Evolutionary conservation across 2,797 vertebrate genomes (phyloP), one percentile per base, ranked within the genome.

Genomic region (Siniperca obscura): DNA sequence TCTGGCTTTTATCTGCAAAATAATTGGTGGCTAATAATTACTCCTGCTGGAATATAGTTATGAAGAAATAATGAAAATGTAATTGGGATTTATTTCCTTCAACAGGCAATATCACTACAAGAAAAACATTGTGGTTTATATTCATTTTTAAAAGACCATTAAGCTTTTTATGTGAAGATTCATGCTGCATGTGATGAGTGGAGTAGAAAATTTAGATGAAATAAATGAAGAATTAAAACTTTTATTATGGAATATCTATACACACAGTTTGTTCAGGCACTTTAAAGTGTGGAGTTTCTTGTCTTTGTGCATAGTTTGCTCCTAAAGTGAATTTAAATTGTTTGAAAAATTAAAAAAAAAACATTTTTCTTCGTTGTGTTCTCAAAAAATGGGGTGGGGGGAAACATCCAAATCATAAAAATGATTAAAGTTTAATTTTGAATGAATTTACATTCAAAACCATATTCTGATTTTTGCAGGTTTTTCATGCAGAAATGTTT

Each of bases 1-100:
- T 42, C 22, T 66, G 27, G 2, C 16, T 17, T 69, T 87, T 84
- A 88, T 84, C 80, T 52, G 12, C 22, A 25, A 36, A 70, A 74
- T 59, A 78, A 80, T 80, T 66, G 46, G 16, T 40, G 4, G 16
- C 12, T 74, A 25, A 27, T 52, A 40, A 81, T 78, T 44, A 34
- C 6, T 62, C 5, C 53, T 25, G 7, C 3, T 57, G 21, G 13
- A 76, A 65, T 65, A 17, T 21, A 78, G 9, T 50, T 48, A 62
- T 42, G 3, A 52, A 48, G 3, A 56, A 48, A 50, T 53, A 25
- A 76, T 68, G 0, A 75, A 27, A 44, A 25, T 27, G 4, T 16
- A 10, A 50, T 38, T 12, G 40, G 59, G 53, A 80, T 62, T 70
- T 50, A 74, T 40, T 34, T 0, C 34, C n/a, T 3, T 48, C 16